These are phyloP conservation scores for Corydoras maculifer DNA, from an alignment of 2,113 vertebrate genomes.

Conservation along the genomic window DNA sequence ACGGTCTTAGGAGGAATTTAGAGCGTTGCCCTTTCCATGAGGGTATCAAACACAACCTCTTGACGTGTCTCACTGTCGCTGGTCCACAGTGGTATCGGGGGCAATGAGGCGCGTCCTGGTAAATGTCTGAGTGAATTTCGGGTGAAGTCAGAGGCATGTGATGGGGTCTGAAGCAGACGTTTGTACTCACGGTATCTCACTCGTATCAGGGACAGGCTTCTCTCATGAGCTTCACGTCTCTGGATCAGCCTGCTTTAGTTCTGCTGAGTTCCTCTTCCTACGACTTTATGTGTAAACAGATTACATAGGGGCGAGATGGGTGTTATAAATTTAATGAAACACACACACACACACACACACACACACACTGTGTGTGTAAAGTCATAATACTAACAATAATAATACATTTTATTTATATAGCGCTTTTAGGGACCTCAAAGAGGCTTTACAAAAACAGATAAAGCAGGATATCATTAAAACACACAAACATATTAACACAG, in stretches of 20 bases:
- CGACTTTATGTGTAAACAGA: conserved; percentile 31
- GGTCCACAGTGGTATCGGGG: conserved; percentile 6
- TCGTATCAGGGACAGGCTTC: conserved; percentile 10
- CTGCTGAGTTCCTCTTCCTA: not conserved
- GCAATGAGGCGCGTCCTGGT: conserved; percentile 6
- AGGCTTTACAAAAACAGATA: too few relatives aligned
- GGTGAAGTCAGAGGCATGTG: conserved; percentile 10
- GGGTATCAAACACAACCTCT: conserved; percentile 18
- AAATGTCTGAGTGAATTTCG: conserved; percentile 5
- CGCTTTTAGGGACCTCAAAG: too few relatives aligned
- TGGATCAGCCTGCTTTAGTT: conserved; percentile 6
- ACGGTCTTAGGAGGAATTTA: conserved; percentile 27
- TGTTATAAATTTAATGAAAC: not conserved
- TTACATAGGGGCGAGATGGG: conserved; percentile 7
- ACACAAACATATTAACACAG: too few relatives aligned
- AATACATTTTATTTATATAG: too few relatives aligned
- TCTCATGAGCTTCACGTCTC: not conserved
- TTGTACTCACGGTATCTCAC: conserved; percentile 14
- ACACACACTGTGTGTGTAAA: not conserved
- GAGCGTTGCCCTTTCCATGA: conserved; percentile 33
- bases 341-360: not conserved
- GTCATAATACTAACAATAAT: too few relatives aligned
- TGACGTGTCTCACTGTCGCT: conserved; percentile 14
- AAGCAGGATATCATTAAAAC: too few relatives aligned
- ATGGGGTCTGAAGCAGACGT: not conserved